These are phyloP conservation scores for Columba guinea DNA, from an alignment of 2,797 vertebrate genomes.

Conservation along the genomic window DNA sequence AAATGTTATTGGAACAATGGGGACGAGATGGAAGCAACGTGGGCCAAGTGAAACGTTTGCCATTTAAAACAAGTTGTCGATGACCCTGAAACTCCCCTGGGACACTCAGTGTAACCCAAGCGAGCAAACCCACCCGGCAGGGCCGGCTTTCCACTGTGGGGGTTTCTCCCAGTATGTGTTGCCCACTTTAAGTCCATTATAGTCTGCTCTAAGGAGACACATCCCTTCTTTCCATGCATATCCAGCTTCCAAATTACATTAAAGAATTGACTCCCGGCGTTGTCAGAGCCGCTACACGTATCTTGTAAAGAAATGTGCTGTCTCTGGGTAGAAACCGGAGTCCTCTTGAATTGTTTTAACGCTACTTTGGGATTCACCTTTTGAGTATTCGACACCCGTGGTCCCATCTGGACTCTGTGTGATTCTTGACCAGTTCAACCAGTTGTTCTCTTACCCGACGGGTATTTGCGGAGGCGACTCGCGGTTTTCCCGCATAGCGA, in stretches of 20 bases:
- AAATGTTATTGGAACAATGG: neutral
- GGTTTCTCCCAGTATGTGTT: neutral
- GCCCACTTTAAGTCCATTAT: neutral
- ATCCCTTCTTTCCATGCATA: neutral
- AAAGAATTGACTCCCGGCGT: neutral
- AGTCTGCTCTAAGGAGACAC: neutral
- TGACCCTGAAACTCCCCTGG: neutral
- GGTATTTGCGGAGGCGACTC: conserved; percentile 28
- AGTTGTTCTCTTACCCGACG: neutral
- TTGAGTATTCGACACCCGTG: neutral
- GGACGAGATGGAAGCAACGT: neutral
- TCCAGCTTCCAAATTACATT: neutral
- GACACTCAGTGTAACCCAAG: neutral
- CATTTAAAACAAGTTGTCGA: neutral
- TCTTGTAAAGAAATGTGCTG: neutral
- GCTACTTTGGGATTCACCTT: neutral
- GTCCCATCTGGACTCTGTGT: conserved; percentile 1
- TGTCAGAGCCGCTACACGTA: neutral
- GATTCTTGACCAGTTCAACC: neutral
- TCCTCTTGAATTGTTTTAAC: neutral
- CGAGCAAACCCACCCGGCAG: neutral
- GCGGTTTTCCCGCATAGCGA: conserved; percentile 49
- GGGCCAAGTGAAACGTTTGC: neutral
- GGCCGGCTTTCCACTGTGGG: neutral
- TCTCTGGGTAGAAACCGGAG: neutral